Evolutionary conservation across 2,888 invertebrate species (phyloP), one percentile per base, ranked within the genome.

Genomic region (Lepidonotus clava): DNA sequence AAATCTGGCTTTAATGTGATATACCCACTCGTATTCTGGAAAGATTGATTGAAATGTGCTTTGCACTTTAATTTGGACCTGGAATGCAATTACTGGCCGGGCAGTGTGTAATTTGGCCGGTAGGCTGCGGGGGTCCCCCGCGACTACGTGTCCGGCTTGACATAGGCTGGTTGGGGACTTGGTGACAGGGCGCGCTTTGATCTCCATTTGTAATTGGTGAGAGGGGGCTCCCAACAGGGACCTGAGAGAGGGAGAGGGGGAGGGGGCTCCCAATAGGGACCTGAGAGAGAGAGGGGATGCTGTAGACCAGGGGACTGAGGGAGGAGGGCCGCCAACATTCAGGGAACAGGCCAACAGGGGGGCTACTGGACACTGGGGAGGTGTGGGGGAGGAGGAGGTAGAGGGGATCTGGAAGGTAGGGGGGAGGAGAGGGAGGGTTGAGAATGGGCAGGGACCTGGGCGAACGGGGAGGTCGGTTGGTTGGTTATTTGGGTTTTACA

Each of bases 41-140:
- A n/a, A 71, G 71, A 71, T 71, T 34, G 71, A 71, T 71, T 71
- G 71, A 71, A 71, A 71, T 71, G 71, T 71, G 71, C 71, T 34
- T 38, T 18, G 21, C n/a, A 38, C 36, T 71, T 71, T 71, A 71
- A 71, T 71, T 71, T 71, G 71, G 71, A n/a, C 34, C 36, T 2
- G 71, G 71, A 71, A 71, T 71, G 71, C 71, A 71, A 71, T 71
- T 71, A 71, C 71, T 36, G 71, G 21, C n/a, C n/a, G 71, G 34
- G 4, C 38, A 18, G 71, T 34, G 71, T 38, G 71, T 71, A 71
- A 71, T 71, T 71, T 71, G 71, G 71, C 21, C 28, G 61, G 34
- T 5, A 11, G 36, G 71, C n/a, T 34, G 11, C 46, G 8, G 61
- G 21, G 24, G 24, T 61, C 61, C 36, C 71, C 71, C 36, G 71